phyloP scores from a whole-genome alignment of 2,797 vertebrate genomes.

The Chrysocyon brachyurus region DNA sequence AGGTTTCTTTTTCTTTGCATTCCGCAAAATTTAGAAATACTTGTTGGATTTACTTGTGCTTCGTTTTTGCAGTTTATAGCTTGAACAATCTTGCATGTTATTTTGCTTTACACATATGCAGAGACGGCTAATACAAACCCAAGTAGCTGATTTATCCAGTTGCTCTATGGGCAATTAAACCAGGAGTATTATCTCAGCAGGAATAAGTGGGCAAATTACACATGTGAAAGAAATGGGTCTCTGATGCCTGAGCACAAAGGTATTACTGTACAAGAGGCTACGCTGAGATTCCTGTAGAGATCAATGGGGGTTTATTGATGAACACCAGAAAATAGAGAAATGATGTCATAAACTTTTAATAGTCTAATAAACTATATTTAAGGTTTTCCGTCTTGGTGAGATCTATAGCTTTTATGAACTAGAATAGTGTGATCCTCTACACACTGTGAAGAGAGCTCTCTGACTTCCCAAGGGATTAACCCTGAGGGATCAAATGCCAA shows the following conservation, averaged over 20 bases:
- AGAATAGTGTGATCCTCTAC: not conserved
- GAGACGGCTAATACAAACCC: slow-evolving; percentile 60
- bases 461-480: slow-evolving; percentile 65
- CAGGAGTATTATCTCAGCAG: slow-evolving; percentile 71
- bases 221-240: slow-evolving; percentile 79
- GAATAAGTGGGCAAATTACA: slow-evolving; percentile 81
- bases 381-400: slow-evolving; percentile 80
- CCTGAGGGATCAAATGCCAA: slow-evolving; percentile 68
- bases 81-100: slow-evolving; percentile 43
- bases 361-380: slow-evolving; percentile 81
- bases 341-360: slow-evolving; percentile 83
- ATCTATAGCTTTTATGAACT: slow-evolving; percentile 63
- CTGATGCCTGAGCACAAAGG: slow-evolving; percentile 74
- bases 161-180: slow-evolving; percentile 81
- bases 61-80: slow-evolving; percentile 6
- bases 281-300: slow-evolving; percentile 68
- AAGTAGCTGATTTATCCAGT: slow-evolving; percentile 61
- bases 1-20: slow-evolving; percentile 49
- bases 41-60: slow-evolving; percentile 64
- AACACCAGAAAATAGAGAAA: slow-evolving; percentile 67
- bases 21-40: slow-evolving; percentile 75
- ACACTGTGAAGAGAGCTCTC: slow-evolving; percentile 81
- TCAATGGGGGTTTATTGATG: slow-evolving; percentile 81
- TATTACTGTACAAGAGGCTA: slow-evolving; percentile 64
- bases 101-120: not conserved